These are phyloP conservation scores for Tiphia femorata DNA, from an alignment of 2,888 invertebrate genomes.

Conservation along the genomic window DNA sequence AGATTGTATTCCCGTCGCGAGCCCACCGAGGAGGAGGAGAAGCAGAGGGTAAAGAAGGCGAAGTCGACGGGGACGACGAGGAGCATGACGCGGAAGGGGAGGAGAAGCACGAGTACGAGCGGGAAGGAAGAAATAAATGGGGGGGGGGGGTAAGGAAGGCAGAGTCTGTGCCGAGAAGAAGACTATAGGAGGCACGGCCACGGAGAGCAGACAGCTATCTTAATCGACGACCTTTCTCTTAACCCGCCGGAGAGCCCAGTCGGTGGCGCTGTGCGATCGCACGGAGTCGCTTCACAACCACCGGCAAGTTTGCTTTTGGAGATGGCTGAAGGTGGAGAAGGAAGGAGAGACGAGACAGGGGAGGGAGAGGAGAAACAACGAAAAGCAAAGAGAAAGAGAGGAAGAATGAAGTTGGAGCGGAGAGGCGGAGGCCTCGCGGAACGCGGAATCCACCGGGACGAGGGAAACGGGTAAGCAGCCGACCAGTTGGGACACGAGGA, in stretches of 20 bases:
- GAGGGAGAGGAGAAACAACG: not conserved
- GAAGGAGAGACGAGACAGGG: not conserved
- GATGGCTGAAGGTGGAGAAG: too few species aligned
- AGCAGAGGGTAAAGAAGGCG: too few species aligned
- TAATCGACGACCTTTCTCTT: conserved; percentile 61
- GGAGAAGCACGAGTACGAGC: too few species aligned
- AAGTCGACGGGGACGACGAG: too few species aligned
- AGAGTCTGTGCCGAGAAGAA: conserved; percentile 5
- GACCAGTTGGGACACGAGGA: conserved; percentile 35
- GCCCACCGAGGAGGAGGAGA: too few species aligned
- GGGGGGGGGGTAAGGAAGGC: not conserved
- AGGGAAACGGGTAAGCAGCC: conserved; percentile 25
- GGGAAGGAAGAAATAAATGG: too few species aligned
- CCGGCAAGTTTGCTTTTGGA: too few species aligned
- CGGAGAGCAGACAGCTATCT: conserved; percentile 55
- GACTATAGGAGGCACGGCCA: conserved; percentile 34
- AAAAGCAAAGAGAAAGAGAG: conserved; percentile 7
- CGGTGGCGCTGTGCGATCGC: conserved; percentile 39
- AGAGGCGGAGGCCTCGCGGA: conserved; percentile 26
- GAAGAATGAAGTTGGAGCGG: not conserved
- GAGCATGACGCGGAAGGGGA: too few species aligned
- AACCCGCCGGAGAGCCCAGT: conserved; percentile 46
- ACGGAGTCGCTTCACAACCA: conserved; percentile 29
- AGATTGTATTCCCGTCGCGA: too few species aligned
- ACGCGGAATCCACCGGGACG: conserved; percentile 38